Evolutionary conservation across 2,797 vertebrate genomes (phyloP).

Genomic region (Hoplostethus atlanticus): DNA sequence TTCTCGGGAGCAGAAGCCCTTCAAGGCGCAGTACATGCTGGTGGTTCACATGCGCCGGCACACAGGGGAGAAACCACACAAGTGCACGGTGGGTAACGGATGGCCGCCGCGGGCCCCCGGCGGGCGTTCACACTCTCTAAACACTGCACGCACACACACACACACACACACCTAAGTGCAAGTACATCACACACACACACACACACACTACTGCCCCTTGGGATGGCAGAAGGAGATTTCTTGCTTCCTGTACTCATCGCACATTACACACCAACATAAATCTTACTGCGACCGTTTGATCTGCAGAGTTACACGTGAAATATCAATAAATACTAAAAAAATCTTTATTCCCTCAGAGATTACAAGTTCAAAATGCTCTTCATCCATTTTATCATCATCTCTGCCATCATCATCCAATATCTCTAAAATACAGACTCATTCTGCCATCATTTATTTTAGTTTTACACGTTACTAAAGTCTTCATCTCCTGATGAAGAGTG

Average conservation of each 20-base stretch:
- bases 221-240: neutral
- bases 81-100: constrained; percentile 91
- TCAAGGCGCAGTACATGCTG: constrained; percentile 99
- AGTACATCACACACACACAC: constrained; percentile 5
- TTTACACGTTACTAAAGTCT: no score
- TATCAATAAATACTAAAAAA: no score
- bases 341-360: no score
- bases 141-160: constrained; percentile 18
- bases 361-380: no score
- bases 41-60: constrained; percentile 98
- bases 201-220: neutral
- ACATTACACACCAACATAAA: constrained; percentile 3
- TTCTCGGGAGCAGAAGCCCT: constrained; percentile 95
- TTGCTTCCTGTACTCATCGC: constrained; percentile 15
- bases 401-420: no score
- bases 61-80: constrained; percentile 98
- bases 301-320: neutral
- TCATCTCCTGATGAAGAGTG: no score
- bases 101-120: constrained; percentile 19
- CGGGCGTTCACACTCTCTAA: constrained; percentile 29
- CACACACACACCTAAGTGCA: constrained; percentile 1
- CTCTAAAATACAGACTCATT: no score
- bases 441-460: no score
- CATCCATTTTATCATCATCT: no score
- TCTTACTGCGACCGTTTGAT: neutral